phyloP scores from a whole-genome alignment of 2,113 vertebrate genomes.

The Cranoglanis bouderius region DNA sequence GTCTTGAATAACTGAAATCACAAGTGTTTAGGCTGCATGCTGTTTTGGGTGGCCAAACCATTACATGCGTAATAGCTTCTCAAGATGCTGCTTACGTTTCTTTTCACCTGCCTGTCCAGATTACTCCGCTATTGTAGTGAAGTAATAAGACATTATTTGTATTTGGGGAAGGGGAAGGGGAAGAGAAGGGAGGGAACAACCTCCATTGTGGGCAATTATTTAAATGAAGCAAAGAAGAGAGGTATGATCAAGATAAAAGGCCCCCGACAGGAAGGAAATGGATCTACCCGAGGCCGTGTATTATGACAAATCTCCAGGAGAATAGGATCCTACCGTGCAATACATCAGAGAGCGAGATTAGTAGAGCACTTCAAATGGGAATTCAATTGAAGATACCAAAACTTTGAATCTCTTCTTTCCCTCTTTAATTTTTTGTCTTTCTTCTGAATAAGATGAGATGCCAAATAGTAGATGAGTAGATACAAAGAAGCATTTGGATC shows the following conservation, averaged over 20 bases:
- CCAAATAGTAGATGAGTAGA: slow-evolving; percentile 40
- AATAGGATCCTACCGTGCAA: slow-evolving; percentile 57
- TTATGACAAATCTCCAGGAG: slow-evolving; percentile 61
- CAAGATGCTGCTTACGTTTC: slow-evolving; percentile 6
- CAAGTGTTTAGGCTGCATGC: not conserved
- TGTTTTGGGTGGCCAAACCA: slow-evolving; percentile 4
- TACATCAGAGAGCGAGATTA: slow-evolving; percentile 60
- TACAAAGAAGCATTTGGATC: slow-evolving; percentile 47
- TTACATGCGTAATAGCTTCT: slow-evolving; percentile 11
- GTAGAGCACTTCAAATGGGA: slow-evolving; percentile 58
- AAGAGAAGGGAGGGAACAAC: not conserved
- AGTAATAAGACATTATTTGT: slow-evolving; percentile 47
- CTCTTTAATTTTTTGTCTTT: slow-evolving; percentile 19
- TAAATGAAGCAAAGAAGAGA: slow-evolving; percentile 50
- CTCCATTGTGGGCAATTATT: slow-evolving; percentile 46
- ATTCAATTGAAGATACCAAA: slow-evolving; percentile 59
- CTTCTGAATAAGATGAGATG: slow-evolving; percentile 42
- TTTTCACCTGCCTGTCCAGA: slow-evolving; percentile 10
- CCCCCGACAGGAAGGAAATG: slow-evolving; percentile 55
- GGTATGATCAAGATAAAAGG: slow-evolving; percentile 58
- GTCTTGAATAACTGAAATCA: not conserved
- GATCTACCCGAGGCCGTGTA: slow-evolving; percentile 51
- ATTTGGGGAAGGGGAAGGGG: slow-evolving; percentile 1
- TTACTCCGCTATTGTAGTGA: slow-evolving; percentile 15
- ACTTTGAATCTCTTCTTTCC: slow-evolving; percentile 40